Conservation (phyloP, 2,113 vertebrate species). For the Himantopus leucocephalus region DNA sequence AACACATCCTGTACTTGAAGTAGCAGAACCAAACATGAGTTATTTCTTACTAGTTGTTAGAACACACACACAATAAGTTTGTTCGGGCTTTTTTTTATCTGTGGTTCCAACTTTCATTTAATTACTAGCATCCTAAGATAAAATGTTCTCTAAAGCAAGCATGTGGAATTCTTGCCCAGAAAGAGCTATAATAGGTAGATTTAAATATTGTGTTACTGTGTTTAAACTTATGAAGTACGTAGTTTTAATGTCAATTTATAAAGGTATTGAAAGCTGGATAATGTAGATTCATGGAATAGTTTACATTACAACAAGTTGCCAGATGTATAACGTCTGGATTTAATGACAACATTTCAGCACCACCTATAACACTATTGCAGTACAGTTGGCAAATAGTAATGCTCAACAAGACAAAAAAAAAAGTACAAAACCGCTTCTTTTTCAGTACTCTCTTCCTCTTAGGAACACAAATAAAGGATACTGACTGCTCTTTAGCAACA, state of each 20-base stretch:
- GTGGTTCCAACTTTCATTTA: background rate
- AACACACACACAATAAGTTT: background rate
- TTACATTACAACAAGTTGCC: background rate
- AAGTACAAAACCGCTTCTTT: background rate
- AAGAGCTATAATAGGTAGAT: background rate
- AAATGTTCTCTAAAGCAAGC: background rate
- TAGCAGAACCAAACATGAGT: background rate
- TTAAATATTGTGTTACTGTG: background rate
- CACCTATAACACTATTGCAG: background rate
- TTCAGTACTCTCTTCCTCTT: background rate
- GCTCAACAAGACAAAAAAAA: background rate
- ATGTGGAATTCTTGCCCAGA: background rate
- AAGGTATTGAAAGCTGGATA: background rate
- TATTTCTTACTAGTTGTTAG: background rate
- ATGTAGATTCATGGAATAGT: background rate
- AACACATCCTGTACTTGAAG: background rate
- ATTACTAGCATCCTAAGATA: background rate
- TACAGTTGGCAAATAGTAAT: background rate
- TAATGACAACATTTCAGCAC: background rate
- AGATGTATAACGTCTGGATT: background rate
- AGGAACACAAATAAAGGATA: background rate
- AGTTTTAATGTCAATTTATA: background rate
- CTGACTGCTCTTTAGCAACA: background rate
- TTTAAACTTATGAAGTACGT: constrained; percentile 12
- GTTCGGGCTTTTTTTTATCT: background rate